Percentiles rank a stretch among this genome's conserved stretches.
phyloP scores from a whole-genome alignment of 2,113 vertebrate species.

The Cryptotis parvus region DNA sequence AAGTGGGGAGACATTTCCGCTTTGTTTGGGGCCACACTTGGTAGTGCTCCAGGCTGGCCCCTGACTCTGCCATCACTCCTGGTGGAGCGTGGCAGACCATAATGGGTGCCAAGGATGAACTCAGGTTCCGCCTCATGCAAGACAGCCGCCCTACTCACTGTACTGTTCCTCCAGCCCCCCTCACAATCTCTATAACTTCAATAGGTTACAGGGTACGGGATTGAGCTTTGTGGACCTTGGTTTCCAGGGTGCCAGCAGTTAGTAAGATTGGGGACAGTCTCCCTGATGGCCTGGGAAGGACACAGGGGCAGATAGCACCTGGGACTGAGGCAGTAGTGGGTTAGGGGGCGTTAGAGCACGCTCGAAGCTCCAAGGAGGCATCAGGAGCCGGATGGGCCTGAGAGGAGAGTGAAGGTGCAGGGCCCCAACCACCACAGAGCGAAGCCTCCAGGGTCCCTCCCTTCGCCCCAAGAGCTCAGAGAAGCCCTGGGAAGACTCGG shows the following conservation, averaged over 20 bases:
- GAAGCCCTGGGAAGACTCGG: background rate
- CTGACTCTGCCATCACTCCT: no score
- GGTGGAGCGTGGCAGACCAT: no score
- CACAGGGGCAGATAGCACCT: background rate
- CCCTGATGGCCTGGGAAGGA: background rate
- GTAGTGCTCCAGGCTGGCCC: no score
- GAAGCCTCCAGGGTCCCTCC: background rate
- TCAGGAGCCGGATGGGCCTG: background rate
- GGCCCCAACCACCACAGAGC: background rate
- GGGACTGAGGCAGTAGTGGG: background rate
- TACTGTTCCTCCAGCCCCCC: no score
- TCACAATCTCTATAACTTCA: no score
- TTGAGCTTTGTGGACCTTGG: no score
- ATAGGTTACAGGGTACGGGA: no score
- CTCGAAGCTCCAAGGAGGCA: background rate
- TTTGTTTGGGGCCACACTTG: background rate
- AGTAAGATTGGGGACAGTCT: background rate
- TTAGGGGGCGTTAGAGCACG: background rate
- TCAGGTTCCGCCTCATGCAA: no score
- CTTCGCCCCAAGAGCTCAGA: background rate
- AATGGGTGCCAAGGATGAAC: no score
- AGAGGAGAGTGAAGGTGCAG: background rate
- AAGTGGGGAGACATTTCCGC: conserved; percentile 1
- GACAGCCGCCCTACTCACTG: no score
- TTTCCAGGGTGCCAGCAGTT: no score